Base-by-base conservation (phyloP, 2,797 vertebrate species). In the Ficedula albicollis region DNA sequence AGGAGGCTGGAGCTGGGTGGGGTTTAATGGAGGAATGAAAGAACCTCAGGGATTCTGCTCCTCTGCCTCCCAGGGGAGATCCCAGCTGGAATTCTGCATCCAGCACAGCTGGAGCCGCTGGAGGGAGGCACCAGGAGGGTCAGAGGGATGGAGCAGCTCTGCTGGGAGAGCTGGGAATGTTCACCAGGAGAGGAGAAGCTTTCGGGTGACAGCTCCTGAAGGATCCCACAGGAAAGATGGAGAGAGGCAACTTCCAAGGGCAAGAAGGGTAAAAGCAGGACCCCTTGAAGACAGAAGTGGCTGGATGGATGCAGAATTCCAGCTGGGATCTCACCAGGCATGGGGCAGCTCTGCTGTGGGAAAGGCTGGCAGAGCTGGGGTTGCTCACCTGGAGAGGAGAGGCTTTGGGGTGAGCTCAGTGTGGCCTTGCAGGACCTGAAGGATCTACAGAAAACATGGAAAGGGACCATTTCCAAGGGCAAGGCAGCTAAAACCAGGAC, bases 401-500 rank as follows among this genome's bases (percentile, higher is more conserved):
- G n/a, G 12, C 41, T 54, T 20, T 41, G 30, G 21, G 29, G 6
- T 32, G 48, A 52, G 1, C 15, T 17, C 20, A 18, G 0, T 44
- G 32, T 29, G 52, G 10, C 51, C 26, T 46, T 46, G 15, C 55
- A 59, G 55, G 41, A 48, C 15, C 55, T 32, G 21, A 19, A 59
- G n/a, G 55, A 48, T 48, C 51, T 18, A 3, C 29, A 27, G 23
- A 23, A 48, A 56, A 48, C 11, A 14, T 5, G 77, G 34, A 48
- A 11, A n/a, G 7, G 29, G 18, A 26, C 6, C 5, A 52, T 36
- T 62, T 22, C 67, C n/a, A n/a, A 38, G 11, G 27, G 5, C n/a
- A 38, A n/a, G 56, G 10, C 4, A 2, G 39, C 3, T 1, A 46
- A 32, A 44, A 1, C 11, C 22, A 15, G 79, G n/a, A 60, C 21